Evolutionary conservation across 2,797 vertebrate species (phyloP).

Genomic region (Pteronotus mesoamericanus): DNA sequence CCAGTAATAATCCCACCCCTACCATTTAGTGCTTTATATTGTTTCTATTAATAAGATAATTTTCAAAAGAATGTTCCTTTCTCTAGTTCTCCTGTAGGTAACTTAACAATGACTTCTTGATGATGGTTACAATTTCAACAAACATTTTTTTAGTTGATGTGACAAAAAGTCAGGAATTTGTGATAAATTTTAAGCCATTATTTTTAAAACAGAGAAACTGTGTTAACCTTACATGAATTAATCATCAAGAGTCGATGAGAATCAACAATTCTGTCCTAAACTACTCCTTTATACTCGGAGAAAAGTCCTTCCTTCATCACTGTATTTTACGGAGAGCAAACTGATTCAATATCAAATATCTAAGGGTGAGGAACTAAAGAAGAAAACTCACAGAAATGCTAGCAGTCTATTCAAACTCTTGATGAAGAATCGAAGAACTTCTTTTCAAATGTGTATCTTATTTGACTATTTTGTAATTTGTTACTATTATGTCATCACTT

Average conservation of each 20-base stretch:
- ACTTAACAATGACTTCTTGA: background rate
- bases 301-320: background rate
- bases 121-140: background rate
- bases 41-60: background rate
- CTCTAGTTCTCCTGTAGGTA: background rate
- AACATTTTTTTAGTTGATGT: background rate
- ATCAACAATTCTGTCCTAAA: background rate
- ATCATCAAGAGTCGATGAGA: background rate
- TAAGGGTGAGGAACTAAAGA: background rate
- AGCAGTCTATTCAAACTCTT: background rate
- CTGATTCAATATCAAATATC: background rate
- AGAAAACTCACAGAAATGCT: background rate
- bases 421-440: background rate
- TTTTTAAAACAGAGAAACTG: background rate
- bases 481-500: background rate
- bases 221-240: background rate
- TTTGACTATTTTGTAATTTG: constrained; percentile 13
- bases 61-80: background rate
- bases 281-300: background rate
- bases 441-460: background rate
- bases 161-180: background rate
- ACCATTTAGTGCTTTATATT: background rate
- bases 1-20: background rate
- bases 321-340: background rate
- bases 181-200: background rate